Base-by-base conservation (phyloP, 2,888 invertebrate species). In the Allacma fusca region DNA sequence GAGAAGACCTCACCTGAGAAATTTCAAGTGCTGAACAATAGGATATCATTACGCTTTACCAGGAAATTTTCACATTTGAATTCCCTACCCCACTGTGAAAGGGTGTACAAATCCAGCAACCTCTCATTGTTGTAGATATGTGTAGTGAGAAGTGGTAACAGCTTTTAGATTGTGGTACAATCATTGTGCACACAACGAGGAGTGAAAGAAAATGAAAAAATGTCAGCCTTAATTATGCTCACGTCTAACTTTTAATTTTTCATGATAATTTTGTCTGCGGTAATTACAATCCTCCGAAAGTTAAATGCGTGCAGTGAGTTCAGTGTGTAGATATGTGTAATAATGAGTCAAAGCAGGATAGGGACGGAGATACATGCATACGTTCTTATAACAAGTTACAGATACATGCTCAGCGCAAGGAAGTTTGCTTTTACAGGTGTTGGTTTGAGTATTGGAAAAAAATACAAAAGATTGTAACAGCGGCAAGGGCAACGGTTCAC, bases 201-300 rank as follows among this genome's bases (percentile, higher is more conserved):
- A 59, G n/a, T 21, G 72, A 24, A 13, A 57, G 34, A 34, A 34
- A 72, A 62, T n/a, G 21, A 72, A 23, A 71, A 57, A 72, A 72
- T 62, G 72, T 72, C 57, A 59, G 29, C 59, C 72, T 34, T 72
- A 72, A 72, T 72, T 72, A 72, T 72, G 28, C 62, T 72, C 72
- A 72, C 40, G 57, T 59, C 72, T 71, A 50, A 72, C 5, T 23
- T n/a, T 69, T 23, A 28, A 69, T 70, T 70, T 70, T 70, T 43
- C 40, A 70, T 34, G 1, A 57, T 57, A 57, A 21, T 57, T 21
- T 21, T 57, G n/a, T 57, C 57, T 57, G n/a, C 7, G 13, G 57
- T 57, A 57, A 57, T 57, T 57, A 57, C 57, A 19, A 57, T 57
- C 16, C 57, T 34, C 34, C 5, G n/a, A n/a, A n/a, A 7, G 34